Evolutionary conservation across 2,888 invertebrate species (phyloP).

Genomic region (Diarsia mendica): DNA sequence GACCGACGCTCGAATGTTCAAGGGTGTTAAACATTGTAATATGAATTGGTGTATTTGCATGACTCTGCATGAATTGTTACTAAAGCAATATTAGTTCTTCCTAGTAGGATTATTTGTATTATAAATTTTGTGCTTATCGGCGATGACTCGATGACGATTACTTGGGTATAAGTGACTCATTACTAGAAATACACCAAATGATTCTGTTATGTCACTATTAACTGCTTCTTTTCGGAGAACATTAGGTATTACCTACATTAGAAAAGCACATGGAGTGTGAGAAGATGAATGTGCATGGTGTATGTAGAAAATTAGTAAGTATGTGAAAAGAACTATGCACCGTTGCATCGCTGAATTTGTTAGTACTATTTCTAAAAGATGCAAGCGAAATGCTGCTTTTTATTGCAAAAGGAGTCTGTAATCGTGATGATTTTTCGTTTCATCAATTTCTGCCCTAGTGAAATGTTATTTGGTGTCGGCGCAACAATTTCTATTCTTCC

Average conservation of each 20-base stretch:
- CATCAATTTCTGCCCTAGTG: neutral
- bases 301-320: neutral
- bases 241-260: neutral
- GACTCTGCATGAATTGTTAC: slow-evolving; percentile 13
- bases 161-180: neutral
- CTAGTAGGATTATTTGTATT: neutral
- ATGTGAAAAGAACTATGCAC: neutral
- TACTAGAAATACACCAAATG: neutral
- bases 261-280: neutral
- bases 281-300: neutral
- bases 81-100: slow-evolving; percentile 8
- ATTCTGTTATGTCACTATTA: neutral
- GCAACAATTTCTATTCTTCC: too few relatives aligned
- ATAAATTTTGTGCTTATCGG: neutral
- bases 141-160: slow-evolving; percentile 8
- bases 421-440: neutral
- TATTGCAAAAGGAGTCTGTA: neutral
- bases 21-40: slow-evolving; percentile 19
- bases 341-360: neutral
- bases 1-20: slow-evolving; percentile 1
- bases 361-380: neutral
- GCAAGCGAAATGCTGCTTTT: neutral
- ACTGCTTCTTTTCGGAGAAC: neutral
- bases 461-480: too few relatives aligned
- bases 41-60: slow-evolving; percentile 24